Evolutionary conservation across 2,888 invertebrate genomes (phyloP), one percentile per base, ranked within the genome.

Genomic region (Chironomus riparius): DNA sequence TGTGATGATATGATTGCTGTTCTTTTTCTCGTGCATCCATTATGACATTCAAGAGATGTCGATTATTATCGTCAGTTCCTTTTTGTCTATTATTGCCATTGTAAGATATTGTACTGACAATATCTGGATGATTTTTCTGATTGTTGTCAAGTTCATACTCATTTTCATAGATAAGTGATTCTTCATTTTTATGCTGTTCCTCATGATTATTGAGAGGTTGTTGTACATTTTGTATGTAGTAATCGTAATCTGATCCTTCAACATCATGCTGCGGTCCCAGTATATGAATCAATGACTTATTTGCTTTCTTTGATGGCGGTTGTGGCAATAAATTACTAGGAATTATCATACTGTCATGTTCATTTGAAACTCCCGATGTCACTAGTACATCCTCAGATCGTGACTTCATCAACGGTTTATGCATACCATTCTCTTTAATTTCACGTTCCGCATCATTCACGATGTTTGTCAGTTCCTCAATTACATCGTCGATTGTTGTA

Each of bases 401-500:
- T 21, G 75, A 70, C 70, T 77, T 76, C 70, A 80, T 78, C 48
- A 80, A 79, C 74, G 77, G 76, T 70, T 80, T 79, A 61, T n/a
- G n/a, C 2, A 18, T 38, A 56, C 78, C 79, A 68, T 83, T 76
- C 18, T 69, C 76, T 10, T 79, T 78, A 7, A 83, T 83, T 82
- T 91, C 89, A 0, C 91, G 90, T 83, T 94, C 93, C 0, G 92
- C 93, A 80, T 93, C 92, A 81, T 92, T 93, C 0, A 93, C 92
- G 78, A 94, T 93, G 80, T 93, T 93, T 78, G 91, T 87, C 50
- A 94, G 83, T 82, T 94, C 93, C 82, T 93, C 93, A 80, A 94
- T 93, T 2, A 93, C 94, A 83, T 93, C 93, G 80, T 94, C 93
- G 78, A 94, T 93, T 2, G 93, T 93, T 0, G 92, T 91, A 83